Conservation (phyloP, 2,888 invertebrate genomes). For the Malthinus seriepunctatus region DNA sequence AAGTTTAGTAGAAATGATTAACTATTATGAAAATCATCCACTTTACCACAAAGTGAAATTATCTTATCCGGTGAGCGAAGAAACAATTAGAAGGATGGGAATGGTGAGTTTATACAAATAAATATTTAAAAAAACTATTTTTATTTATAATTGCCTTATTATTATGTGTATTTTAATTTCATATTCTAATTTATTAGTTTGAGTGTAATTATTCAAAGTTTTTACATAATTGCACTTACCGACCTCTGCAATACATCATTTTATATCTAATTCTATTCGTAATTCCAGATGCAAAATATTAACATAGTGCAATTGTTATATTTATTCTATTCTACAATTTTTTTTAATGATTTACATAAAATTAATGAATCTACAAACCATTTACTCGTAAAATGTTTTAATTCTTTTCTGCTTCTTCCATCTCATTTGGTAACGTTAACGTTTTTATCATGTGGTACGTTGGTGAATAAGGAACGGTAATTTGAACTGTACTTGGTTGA, state of each 20-base stretch:
- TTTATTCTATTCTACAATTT: no score
- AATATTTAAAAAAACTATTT: no score
- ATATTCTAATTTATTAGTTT: no score
- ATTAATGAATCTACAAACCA: no score
- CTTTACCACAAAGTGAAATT: conserved; percentile 90
- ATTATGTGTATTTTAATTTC: no score
- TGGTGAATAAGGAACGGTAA: conserved; percentile 47
- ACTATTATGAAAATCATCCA: conserved; percentile 88
- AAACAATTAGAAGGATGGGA: conserved; percentile 65
- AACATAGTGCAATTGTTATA: neutral
- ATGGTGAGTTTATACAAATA: conserved; percentile 59
- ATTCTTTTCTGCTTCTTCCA: neutral
- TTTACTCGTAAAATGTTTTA: no score
- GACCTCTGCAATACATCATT: conserved; percentile 33
- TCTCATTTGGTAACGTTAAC: conserved; percentile 40
- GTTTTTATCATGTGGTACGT: conserved; percentile 49
- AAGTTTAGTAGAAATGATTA: conserved; percentile 91
- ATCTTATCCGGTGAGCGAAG: conserved; percentile 80
- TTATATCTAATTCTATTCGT: neutral
- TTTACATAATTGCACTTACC: conserved; percentile 46
- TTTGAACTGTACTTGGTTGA: conserved; percentile 44
- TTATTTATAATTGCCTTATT: neutral
- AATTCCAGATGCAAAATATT: neutral
- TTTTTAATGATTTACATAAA: no score
- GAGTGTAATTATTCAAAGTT: neutral